Percentiles rank a stretch among this genome's conserved stretches.
Evolutionary conservation across 92 coral and sea anemone species (phyloP).

Genomic region (Metridium senile): DNA sequence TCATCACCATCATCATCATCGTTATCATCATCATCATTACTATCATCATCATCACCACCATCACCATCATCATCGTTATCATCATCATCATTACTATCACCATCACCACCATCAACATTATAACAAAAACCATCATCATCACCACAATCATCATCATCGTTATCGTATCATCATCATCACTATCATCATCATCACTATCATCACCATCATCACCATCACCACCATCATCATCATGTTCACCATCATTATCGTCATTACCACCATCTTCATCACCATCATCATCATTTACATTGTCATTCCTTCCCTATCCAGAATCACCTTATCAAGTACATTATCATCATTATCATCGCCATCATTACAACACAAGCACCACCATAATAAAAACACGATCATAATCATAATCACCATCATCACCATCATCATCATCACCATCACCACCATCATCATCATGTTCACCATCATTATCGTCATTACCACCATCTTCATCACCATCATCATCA

Average conservation of each 20-base stretch:
- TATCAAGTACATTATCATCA: no score
- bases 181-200: neutral
- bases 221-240: neutral
- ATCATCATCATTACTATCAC: slow-evolving; percentile 1
- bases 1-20: neutral
- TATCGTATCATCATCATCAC: neutral
- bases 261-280: neutral
- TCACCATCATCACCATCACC: neutral
- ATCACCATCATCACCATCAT: no score
- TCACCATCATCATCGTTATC: neutral
- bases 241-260: neutral
- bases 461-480: no score
- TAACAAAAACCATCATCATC: slow-evolving; percentile 1
- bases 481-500: no score
- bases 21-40: neutral
- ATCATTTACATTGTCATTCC: neutral
- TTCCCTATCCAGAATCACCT: no score
- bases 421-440: no score
- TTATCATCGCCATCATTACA: no score
- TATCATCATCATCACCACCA: neutral
- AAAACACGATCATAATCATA: no score
- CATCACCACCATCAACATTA: neutral
- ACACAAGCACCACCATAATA: no score
- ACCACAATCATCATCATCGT: neutral
- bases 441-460: no score